Evolutionary conservation across 2,888 invertebrate species (phyloP), one percentile per base, ranked within the genome.

Genomic region (Prosopocoilus inquinatus): DNA sequence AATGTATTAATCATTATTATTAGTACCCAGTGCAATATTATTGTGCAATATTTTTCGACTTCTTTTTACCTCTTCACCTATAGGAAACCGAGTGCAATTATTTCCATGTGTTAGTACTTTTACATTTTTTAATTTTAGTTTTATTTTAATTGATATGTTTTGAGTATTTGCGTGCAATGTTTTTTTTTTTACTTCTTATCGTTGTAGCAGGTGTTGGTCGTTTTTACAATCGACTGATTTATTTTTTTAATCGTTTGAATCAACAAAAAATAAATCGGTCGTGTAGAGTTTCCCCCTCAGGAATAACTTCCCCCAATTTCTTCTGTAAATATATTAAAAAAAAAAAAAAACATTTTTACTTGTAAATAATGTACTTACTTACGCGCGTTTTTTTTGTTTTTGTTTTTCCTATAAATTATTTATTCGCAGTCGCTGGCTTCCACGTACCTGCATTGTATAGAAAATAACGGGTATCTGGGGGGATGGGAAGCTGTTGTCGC

Each of bases 361-460:
- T 28, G 20, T 28, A 28, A 28, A 28, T 28, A 28, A 2, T 28
- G 20, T 28, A 28, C 20, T 28, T 28, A 28, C n/a, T n/a, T n/a
- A n/a, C n/a, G n/a, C 20, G 20, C 20, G 20, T 28, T 49, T 39
- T 45, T 38, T 16, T 47, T 53, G 8, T 47, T 53, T n/a, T 47
- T 34, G 41, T 43, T 13, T 45, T 51, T 28, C 28, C n/a, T 45
- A 36, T 51, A 39, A 38, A 53, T 32, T 12, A 28, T 32, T 32
- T 46, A 46, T 43, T 45, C 45, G 38, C 44, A 38, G 53, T 39
- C 53, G 53, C 53, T 41, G 46, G 69, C 72, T 73, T 72, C 71
- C 64, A 69, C 64, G 72, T 73, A 73, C 72, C 72, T 72, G 71
- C 68, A 59, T 61, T 67, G 64, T 67, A 66, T 64, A 67, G 60